Conservation (phyloP, 2,113 vertebrate genomes). For the Riparia riparia region DNA sequence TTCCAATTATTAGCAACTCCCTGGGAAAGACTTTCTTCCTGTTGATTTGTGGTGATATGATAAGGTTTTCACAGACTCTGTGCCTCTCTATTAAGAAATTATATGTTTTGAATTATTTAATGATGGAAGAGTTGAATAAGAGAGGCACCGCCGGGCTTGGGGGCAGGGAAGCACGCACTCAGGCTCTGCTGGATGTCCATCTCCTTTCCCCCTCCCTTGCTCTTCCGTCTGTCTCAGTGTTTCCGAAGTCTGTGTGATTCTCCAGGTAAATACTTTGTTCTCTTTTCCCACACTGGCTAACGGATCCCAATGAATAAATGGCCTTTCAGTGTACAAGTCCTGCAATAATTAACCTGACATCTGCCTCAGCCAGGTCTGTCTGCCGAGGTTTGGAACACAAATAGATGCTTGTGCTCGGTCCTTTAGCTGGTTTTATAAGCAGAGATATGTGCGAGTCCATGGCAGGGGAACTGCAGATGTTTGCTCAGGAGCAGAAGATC, state of each 20-base stretch:
- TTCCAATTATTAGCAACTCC: constrained; percentile 1
- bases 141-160: not conserved
- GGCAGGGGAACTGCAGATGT: constrained; percentile 31
- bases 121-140: constrained; percentile 31
- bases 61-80: constrained; percentile 43
- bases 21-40: constrained; percentile 57
- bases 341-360: constrained; percentile 50
- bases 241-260: constrained; percentile 5
- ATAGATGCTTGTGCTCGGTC: not conserved
- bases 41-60: constrained; percentile 65
- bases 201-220: not conserved
- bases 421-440: not conserved
- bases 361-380: constrained; percentile 32
- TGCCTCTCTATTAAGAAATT: constrained; percentile 41
- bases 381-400: not conserved
- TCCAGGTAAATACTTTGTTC: constrained; percentile 16
- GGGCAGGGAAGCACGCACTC: not conserved
- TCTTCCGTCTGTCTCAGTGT: not conserved
- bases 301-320: not conserved
- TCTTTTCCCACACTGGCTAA: not conserved
- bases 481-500: constrained; percentile 16
- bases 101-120: constrained; percentile 68
- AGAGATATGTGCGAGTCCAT: not conserved
- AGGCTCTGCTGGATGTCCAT: not conserved
- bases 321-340: constrained; percentile 20